Conservation (phyloP, 2,888 invertebrate genomes). For the Drosophila conformis region DNA sequence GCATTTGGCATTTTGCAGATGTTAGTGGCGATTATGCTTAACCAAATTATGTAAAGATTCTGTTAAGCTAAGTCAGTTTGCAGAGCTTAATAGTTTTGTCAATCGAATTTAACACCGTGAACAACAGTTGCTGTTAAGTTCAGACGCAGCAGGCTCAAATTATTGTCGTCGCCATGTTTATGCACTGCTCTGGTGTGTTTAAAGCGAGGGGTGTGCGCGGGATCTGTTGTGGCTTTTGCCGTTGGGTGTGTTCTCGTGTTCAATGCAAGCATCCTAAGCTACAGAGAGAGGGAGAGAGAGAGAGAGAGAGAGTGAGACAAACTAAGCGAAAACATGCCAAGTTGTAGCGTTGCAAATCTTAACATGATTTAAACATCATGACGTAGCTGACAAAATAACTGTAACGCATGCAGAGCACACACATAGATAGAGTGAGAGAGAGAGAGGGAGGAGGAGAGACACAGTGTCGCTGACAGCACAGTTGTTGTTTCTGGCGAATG, state of each 20-base stretch:
- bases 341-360: constrained; percentile 68
- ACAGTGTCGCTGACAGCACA: constrained; percentile 24
- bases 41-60: neutral
- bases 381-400: constrained; percentile 37
- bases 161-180: neutral
- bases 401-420: constrained; percentile 11
- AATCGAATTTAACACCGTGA: neutral
- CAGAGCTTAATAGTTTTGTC: neutral
- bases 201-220: neutral
- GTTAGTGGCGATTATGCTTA: neutral
- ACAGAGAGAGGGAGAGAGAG: neutral
- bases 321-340: constrained; percentile 58
- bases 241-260: constrained; percentile 21
- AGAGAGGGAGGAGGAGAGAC: neutral
- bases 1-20: neutral
- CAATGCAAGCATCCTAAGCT: constrained; percentile 2
- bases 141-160: neutral
- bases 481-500: constrained; percentile 14
- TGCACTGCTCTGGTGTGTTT: neutral
- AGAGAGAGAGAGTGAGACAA: neutral
- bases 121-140: neutral
- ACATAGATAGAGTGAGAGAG: rapidly evolving
- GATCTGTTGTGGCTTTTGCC: constrained; percentile 16
- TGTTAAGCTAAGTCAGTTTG: neutral
- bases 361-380: constrained; percentile 71